Base-by-base conservation (phyloP, 2,113 vertebrate species). In the Hystrix brachyura region DNA sequence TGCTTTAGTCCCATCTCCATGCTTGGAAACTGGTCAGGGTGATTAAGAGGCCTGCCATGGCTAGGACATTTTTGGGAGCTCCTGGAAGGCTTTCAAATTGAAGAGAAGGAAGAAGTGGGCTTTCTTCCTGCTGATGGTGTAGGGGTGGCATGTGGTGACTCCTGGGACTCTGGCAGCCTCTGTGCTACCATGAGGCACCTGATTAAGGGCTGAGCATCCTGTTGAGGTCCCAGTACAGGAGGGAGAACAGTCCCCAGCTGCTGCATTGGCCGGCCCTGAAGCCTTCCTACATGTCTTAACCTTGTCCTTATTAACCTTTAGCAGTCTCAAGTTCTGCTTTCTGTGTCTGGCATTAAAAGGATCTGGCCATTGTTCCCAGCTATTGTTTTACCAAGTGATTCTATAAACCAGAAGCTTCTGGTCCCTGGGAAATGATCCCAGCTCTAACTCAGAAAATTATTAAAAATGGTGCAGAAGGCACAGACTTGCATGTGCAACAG, bases 401-500 rank as follows among this genome's bases (percentile, higher is more conserved):
- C 62, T 62, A 4, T 69, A 13, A 29, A 55, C 14, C 14, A 46
- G 51, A 15, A 19, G 19, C 32, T 32, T 79, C 51, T 79, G 27
- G 53, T 55, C 4, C 12, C n/a, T 17, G 62, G 43, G 15, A 71
- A 79, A 23, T 0, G 8, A 64, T 23, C 34, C 64, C 69, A 46
- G 0, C 14, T 62, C 2, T 80, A 14, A n/a, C 34, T 14, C 34
- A n/a, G 60, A 53, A 93, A 79, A 19, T 14, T 69, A 25, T 76
- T 71, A 59, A 34, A 87, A 87, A 83, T 9, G 53, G 15, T 25
- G 27, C 0, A 4, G 32, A 87, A 60, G 82, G 15, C 3, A 8
- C 8, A 9, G 25, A 15, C 69, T n/a, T 34, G 27, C 0, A 1
- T 32, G 6, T 53, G 1, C 48, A 11, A 3, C 25, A 62, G 25